phyloP scores from a whole-genome alignment of 2,797 vertebrate genomes.

The Sarcophilus harrisii region DNA sequence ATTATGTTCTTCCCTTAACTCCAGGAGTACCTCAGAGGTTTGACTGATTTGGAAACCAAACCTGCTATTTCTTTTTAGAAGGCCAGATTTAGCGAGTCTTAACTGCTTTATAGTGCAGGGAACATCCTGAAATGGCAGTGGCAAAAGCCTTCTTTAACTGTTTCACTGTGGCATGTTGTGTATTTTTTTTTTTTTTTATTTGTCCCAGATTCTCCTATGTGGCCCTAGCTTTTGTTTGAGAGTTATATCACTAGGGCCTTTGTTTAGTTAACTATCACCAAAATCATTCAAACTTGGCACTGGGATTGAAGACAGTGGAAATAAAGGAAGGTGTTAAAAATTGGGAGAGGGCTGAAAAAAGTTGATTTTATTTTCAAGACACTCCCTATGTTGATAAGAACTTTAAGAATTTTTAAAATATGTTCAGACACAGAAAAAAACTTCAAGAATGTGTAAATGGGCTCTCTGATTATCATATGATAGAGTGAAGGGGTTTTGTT shows the following conservation, averaged over 20 bases:
- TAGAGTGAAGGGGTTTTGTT: constrained; percentile 17
- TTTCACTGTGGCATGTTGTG: background rate
- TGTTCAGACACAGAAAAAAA: background rate
- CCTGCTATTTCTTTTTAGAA: constrained; percentile 41
- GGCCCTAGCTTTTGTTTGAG: background rate
- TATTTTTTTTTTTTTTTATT: background rate
- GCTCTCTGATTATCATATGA: background rate
- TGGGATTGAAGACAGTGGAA: background rate
- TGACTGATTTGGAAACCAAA: constrained; percentile 35
- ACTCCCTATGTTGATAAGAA: constrained; percentile 22
- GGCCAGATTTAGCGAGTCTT: background rate
- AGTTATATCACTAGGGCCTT: constrained; percentile 8
- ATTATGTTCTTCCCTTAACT: background rate
- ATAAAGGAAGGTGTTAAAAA: background rate
- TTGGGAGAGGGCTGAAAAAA: background rate
- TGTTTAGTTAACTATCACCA: constrained; percentile 30
- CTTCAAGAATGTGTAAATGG: background rate
- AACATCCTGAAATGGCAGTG: constrained; percentile 27
- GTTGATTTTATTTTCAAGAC: background rate
- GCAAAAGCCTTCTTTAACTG: background rate
- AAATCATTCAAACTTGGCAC: constrained; percentile 9
- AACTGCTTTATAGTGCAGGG: constrained; percentile 1
- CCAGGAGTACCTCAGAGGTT: constrained; percentile 32
- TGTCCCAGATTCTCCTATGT: background rate
- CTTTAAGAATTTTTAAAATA: constrained; percentile 41